Percentiles rank a stretch among this genome's conserved stretches.
Conservation (phyloP, 2,888 invertebrate species). For the Apotomis capreana region DNA sequence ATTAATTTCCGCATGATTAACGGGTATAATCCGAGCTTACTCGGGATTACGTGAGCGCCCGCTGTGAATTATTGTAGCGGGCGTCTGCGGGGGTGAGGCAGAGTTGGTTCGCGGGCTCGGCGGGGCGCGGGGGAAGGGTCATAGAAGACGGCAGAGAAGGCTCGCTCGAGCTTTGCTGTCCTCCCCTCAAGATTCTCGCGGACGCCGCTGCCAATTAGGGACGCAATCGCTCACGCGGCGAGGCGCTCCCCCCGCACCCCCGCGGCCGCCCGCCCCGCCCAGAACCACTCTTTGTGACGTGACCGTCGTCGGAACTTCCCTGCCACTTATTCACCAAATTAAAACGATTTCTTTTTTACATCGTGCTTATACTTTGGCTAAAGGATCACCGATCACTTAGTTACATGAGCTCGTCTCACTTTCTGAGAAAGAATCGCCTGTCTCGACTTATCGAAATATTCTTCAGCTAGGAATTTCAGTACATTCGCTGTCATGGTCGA, state of each 20-base stretch:
- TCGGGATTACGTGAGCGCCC: conserved; percentile 79
- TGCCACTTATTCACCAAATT: conserved; percentile 75
- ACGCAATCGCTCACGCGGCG: conserved; percentile 83
- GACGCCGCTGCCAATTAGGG: conserved; percentile 84
- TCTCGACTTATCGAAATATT: conserved; percentile 8
- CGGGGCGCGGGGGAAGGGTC: conserved; percentile 33
- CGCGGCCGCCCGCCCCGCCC: conserved; percentile 52
- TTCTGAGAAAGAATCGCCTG: conserved; percentile 4
- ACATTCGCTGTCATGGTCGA: conserved; percentile 21
- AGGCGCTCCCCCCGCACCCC: conserved; percentile 54
- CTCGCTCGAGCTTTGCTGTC: conserved; percentile 74
- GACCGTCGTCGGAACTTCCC: conserved; percentile 67
- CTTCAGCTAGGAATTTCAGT: conserved; percentile 17
- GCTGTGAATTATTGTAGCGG: conserved; percentile 79
- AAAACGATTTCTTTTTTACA: conserved; percentile 69
- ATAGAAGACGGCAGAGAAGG: conserved; percentile 71
- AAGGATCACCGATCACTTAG: conserved; percentile 17
- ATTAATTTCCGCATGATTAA: conserved; percentile 83
- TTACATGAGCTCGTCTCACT: conserved; percentile 1
- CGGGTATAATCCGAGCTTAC: conserved; percentile 82
- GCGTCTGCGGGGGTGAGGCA: conserved; percentile 56
- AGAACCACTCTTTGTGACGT: conserved; percentile 73
- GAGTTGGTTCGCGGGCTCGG: conserved; percentile 44
- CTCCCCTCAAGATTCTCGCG: conserved; percentile 84
- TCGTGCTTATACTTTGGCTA: conserved; percentile 11